Base-by-base conservation (phyloP, 2,113 vertebrate genomes). In the Lophochroa leadbeateri region DNA sequence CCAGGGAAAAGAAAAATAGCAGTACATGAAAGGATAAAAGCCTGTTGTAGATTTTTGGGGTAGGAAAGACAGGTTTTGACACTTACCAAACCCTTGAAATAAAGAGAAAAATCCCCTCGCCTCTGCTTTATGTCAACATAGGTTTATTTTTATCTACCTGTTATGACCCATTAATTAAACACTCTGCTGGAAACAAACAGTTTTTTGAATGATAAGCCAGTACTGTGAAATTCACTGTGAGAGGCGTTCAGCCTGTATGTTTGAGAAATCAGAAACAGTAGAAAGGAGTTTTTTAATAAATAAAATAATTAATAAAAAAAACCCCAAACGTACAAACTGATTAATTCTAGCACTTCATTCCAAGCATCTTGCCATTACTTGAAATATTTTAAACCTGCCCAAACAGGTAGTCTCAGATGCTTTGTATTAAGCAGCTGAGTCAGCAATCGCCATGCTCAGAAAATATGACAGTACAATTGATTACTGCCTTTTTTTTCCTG, bases 161-260 rank as follows among this genome's bases (percentile, higher is more conserved):
- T 85, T 94, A 96, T 81, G 92, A 94, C 87, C 14, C 77, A 96
- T 98, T 98, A 99, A 98, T 98, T 98, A 98, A 98, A 98, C 94
- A 95, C 96, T 97, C 97, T 94, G 97, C 96, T 98, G 97, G 98
- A 98, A 98, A 97, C 84, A 97, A 97, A 96, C 75, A 95, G 57
- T 41, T 97, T 97, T 98, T 96, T 97, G 97, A 93, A 83, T 53
- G 82, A 95, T 88, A 86, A 94, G 60, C 95, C 43, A 60, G 11
- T 64, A 78, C 86, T 85, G 18, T 83, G 44, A 91, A 88, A 86
- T 90, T 78, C 85, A 82, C 46, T 55, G 55, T 24, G 13, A 96
- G 87, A 90, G n/a, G 50, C 43, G 82, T 83, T 93, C 75, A 46
- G 10, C n/a, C 23, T 88, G 35, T 50, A 82, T 18, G 91, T 85